Conservation (phyloP, 2,888 invertebrate genomes). For the Nysson spinosus region DNA sequence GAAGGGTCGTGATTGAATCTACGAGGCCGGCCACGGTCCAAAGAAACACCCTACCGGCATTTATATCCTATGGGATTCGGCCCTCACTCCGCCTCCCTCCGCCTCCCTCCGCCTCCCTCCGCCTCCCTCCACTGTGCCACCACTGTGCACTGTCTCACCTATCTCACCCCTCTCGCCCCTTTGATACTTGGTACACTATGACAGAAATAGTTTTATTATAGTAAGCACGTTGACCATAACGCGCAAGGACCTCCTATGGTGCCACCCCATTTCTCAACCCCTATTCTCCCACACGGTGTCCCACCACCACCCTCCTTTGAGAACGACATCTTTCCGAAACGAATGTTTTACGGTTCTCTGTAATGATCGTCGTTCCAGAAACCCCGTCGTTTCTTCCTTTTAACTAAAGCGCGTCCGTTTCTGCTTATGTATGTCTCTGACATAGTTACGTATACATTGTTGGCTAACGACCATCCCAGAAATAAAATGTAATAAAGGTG, state of each 20-base stretch:
- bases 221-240: conserved; percentile 65
- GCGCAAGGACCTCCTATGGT: conserved; percentile 36
- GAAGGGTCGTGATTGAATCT: conserved; percentile 73
- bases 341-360: conserved; percentile 12
- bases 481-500: conserved; percentile 1
- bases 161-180: conserved; percentile 3
- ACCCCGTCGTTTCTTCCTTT: conserved; percentile 7
- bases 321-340: conserved; percentile 10
- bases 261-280: conserved; percentile 1
- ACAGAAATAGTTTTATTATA: conserved; percentile 73
- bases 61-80: conserved; percentile 63
- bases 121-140: no score
- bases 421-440: background rate
- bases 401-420: background rate
- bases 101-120: conserved; percentile 1
- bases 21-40: conserved; percentile 59
- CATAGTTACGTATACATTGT: background rate
- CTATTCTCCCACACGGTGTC: background rate
- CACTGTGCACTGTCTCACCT: no score
- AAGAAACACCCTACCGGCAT: conserved; percentile 65
- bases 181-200: no score
- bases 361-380: conserved; percentile 11
- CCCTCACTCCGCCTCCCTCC: conserved; percentile 23
- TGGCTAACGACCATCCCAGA: no score
- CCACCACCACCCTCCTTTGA: conserved; percentile 4